Evolutionary conservation across 2,888 invertebrate species (phyloP).

Genomic region (Acanthoscelides obtectus): DNA sequence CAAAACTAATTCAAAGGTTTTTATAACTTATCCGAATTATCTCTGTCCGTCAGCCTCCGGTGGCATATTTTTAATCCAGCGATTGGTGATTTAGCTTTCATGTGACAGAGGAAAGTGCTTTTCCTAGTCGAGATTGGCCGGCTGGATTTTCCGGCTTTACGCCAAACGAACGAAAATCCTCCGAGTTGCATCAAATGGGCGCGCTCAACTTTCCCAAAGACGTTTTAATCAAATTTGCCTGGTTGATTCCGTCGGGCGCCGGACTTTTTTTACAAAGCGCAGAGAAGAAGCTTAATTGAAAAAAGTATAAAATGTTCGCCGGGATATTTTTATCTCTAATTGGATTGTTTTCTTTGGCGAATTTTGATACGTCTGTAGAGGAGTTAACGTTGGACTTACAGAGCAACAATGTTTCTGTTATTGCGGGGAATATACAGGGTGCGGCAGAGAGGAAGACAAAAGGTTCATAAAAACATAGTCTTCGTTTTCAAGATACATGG

Average conservation of each 20-base stretch:
- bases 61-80: neutral
- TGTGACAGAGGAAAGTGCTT: neutral
- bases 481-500: too few relatives aligned
- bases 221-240: neutral
- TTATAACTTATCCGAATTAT: neutral
- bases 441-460: too few relatives aligned
- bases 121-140: neutral
- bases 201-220: too few relatives aligned
- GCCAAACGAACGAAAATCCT: neutral
- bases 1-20: neutral
- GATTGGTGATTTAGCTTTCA: neutral
- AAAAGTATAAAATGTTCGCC: neutral
- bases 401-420: too few relatives aligned
- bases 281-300: neutral
- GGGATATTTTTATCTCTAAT: neutral
- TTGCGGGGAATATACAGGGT: too few relatives aligned
- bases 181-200: neutral
- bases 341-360: neutral
- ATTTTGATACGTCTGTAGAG: too few relatives aligned
- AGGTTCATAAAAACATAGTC: too few relatives aligned
- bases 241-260: neutral
- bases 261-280: neutral
- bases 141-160: neutral
- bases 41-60: neutral
- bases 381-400: too few relatives aligned